Evolutionary conservation across 2,113 vertebrate genomes (phyloP).

Genomic region (Tupaia chinensis): DNA sequence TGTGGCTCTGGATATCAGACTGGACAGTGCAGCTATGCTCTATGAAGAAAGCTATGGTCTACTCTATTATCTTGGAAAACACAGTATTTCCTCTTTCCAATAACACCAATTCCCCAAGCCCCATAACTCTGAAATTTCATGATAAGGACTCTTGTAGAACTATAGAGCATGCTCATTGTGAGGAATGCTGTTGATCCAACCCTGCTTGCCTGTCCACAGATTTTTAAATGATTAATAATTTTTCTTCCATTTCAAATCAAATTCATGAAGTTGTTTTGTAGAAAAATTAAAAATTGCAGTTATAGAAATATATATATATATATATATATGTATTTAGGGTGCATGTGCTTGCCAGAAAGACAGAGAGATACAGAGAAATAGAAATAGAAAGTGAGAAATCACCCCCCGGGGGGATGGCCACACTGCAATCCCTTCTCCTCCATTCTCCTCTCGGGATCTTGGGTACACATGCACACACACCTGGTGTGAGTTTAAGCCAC

Average conservation of each 20-base stretch:
- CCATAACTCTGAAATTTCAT: neutral
- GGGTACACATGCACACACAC: too few relatives aligned
- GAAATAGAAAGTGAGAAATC: too few relatives aligned
- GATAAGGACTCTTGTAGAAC: neutral
- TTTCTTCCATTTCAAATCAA: neutral
- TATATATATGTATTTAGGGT: too few relatives aligned
- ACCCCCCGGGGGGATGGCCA: too few relatives aligned
- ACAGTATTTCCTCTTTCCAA: neutral
- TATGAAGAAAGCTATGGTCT: neutral
- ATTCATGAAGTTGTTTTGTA: neutral
- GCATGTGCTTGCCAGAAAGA: too few relatives aligned
- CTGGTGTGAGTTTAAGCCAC: too few relatives aligned
- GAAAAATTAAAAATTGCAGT: neutral
- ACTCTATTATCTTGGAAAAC: neutral
- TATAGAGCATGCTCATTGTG: neutral
- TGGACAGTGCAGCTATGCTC: neutral
- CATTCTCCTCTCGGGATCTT: too few relatives aligned
- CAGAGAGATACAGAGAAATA: too few relatives aligned
- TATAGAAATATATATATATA: neutral
- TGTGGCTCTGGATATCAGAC: too few relatives aligned
- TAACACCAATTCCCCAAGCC: neutral
- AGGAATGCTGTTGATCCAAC: neutral
- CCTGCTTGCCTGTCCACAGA: too few relatives aligned
- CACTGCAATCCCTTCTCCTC: too few relatives aligned
- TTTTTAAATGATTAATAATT: neutral